These are phyloP conservation scores for Cataglyphis rosenhaueri DNA, from an alignment of 2,888 invertebrate genomes.

Conservation along the genomic window DNA sequence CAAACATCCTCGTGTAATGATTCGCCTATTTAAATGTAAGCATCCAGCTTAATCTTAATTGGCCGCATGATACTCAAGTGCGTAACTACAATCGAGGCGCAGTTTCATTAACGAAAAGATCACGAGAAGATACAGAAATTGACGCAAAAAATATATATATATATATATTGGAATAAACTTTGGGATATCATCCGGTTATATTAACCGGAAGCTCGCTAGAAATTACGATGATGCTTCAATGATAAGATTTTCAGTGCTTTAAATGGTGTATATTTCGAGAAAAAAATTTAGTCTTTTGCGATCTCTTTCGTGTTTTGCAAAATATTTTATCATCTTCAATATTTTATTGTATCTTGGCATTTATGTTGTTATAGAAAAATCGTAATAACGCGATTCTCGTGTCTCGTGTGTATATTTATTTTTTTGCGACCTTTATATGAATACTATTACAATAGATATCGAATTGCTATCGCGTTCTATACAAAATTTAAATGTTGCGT, in stretches of 20 bases:
- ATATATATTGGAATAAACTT: background rate
- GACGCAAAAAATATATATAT: background rate
- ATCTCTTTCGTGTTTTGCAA: slow-evolving; percentile 39
- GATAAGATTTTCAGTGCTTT: background rate
- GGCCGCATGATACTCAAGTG: slow-evolving; percentile 14
- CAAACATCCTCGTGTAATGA: slow-evolving; percentile 63
- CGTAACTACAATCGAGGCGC: slow-evolving; percentile 7
- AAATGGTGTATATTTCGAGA: background rate
- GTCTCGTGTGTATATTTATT: background rate
- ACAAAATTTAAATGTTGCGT: slow-evolving; percentile 48
- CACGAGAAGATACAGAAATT: background rate
- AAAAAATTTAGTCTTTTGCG: background rate
- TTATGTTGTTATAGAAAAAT: slow-evolving; percentile 63
- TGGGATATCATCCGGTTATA: background rate
- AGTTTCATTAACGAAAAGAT: slow-evolving; percentile 34
- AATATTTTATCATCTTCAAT: slow-evolving; percentile 28
- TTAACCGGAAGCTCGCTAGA: slow-evolving; percentile 8
- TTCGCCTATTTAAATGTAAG: slow-evolving; percentile 59
- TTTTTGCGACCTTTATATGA: background rate
- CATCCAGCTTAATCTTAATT: slow-evolving; percentile 26
- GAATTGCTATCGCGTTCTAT: slow-evolving; percentile 18
- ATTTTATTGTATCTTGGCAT: slow-evolving; percentile 47
- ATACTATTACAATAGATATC: slow-evolving; percentile 30
- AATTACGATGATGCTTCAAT: background rate
- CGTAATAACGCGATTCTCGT: slow-evolving; percentile 22